Base-by-base conservation (phyloP, 2,888 invertebrate genomes). In the Apotomis betuletana region DNA sequence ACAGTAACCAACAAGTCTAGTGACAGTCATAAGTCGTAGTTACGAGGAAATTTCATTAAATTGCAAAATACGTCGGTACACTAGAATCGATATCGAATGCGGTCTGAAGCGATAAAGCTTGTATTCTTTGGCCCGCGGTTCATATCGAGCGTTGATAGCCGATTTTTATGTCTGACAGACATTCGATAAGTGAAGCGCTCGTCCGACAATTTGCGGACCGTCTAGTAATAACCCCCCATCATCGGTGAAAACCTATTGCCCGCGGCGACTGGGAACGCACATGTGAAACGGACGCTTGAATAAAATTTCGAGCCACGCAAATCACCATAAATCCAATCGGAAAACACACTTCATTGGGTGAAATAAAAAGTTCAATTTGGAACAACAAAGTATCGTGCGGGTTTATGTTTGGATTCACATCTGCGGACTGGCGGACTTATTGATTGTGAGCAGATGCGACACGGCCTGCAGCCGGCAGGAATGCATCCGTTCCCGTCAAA, bases 321-420 rank as follows among this genome's bases (percentile, higher is more conserved):
- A 84, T 84, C 84, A 80, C 85, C 78, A 87, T 90, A 89, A 89
- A 90, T 90, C 89, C 83, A 80, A 86, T 87, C 87, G 81, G 84
- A 84, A 88, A 90, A 87, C 85, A 83, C 84, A 88, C 85, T 87
- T 86, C 87, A 88, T 86, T 82, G 83, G 81, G 79, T 82, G 83
- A 85, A 87, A 90, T 89, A 89, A 90, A 89, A 89, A 89, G 87
- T 88, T 87, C 85, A 84, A 87, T 87, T 87, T 83, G 82, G 71
- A 80, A 85, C 80, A 83, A 84, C 85, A 86, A 85, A 86, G 84
- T 87, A 83, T 84, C 79, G 81, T 81, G 80, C 80, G 79, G 81
- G 80, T 81, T 80, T 80, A 79, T 83, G 81, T 83, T 83, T 80
- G 81, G 79, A 80, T 83, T 85, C 80, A 83, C 89, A 90, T 89